These are phyloP conservation scores for Melangyna quadrimaculata DNA, from an alignment of 2,888 invertebrate species.

Conservation along the genomic window DNA sequence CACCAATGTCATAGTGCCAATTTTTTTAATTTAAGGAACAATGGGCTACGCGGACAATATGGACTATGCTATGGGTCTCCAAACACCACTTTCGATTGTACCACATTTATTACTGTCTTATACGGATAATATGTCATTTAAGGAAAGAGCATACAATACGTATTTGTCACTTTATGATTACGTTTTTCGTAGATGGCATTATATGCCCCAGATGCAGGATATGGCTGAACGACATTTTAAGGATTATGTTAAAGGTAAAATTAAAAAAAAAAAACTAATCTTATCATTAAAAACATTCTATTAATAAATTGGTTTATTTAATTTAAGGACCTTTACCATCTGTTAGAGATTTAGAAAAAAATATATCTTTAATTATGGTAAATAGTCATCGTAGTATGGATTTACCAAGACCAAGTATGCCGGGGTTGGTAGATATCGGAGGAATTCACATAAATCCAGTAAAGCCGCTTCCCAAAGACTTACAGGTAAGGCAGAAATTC, in stretches of 20 bases:
- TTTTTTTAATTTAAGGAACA: constrained; percentile 74
- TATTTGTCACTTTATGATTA: constrained; percentile 78
- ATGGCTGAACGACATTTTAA: constrained; percentile 78
- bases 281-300: neutral
- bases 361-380: constrained; percentile 81
- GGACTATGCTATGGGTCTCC: constrained; percentile 80
- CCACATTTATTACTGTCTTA: constrained; percentile 78
- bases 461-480: constrained; percentile 76
- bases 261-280: neutral
- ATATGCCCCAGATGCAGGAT: constrained; percentile 79
- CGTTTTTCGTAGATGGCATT: constrained; percentile 77
- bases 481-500: constrained; percentile 73
- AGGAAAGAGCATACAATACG: constrained; percentile 79
- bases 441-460: constrained; percentile 79
- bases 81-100: constrained; percentile 79
- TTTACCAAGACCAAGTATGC: constrained; percentile 81
- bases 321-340: constrained; percentile 78
- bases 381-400: constrained; percentile 83
- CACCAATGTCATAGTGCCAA: neutral
- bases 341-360: constrained; percentile 81
- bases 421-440: constrained; percentile 79
- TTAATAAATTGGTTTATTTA: neutral
- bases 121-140: constrained; percentile 80
- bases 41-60: constrained; percentile 81
- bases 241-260: constrained; percentile 74